Evolutionary conservation across 1,140 invertebrate species (phyloP), one percentile per base, ranked within the genome.

Genomic region (Batillaria attramentaria): DNA sequence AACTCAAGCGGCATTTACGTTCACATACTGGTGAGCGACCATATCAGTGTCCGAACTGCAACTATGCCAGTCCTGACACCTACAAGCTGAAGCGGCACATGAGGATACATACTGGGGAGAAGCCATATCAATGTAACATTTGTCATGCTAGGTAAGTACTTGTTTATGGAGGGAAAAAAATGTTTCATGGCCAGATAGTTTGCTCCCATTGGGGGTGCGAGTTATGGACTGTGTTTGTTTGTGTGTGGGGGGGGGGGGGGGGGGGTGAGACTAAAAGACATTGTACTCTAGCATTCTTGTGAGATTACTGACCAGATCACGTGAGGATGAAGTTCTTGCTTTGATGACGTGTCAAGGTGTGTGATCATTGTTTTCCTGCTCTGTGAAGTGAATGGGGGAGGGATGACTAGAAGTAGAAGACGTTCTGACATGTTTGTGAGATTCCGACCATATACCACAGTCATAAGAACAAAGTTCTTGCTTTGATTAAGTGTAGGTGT

Each of bases 31-130:
- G 95, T 95, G 90, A 91, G 95, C 84, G 89, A 20, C 91, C 91
- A 20, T 91, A 91, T 81, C 87, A 89, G 60, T 99, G 98, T 90
- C 95, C 96, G 0, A 96, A 99, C 91, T 99, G 98, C 92, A 98
- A 96, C 3, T 99, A 99, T 88, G 83, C 98, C 28, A 98, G 96
- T 87, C 97, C 97, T 6, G 98, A 99, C 91, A 98, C 97, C 20
- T 99, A 99, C 90, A 99, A 99, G 91, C 91, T 99, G 0, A 93
- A 98, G 10, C 93, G 98, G 2, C 98, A 99, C 85, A 91, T 98
- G 35, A 93, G 97, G 33, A 97, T 98, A 0, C 98, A 99, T 89
- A 99, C 98, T 0, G 90, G 98, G 0, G 98, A 99, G 89, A 94
- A 96, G 31, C 97, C 98, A 0, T 99, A 99, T 90, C 94, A 94